Evolutionary conservation across 2,113 vertebrate species (phyloP).

Genomic region (Cinclus mexicanus): DNA sequence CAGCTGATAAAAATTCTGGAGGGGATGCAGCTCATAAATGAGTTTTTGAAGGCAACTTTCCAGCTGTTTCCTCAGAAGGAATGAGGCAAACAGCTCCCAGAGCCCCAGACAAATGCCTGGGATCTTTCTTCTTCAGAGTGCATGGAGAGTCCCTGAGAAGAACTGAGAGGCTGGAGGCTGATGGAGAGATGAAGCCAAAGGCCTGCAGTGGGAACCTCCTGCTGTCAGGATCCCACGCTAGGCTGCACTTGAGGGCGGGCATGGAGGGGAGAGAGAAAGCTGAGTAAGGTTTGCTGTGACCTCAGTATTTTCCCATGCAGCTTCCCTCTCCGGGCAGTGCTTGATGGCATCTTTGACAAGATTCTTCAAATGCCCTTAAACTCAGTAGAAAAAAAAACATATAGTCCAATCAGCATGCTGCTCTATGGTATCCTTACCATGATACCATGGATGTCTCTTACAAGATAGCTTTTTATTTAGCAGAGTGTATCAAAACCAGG

Average conservation of each 20-base stretch:
- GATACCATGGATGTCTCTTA: neutral
- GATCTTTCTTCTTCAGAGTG: constrained; percentile 6
- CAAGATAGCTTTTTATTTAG: neutral
- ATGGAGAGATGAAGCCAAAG: constrained; percentile 32
- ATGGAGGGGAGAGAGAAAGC: neutral
- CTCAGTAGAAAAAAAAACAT: neutral
- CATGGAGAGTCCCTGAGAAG: constrained; percentile 32
- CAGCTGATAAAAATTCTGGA: constrained; percentile 44
- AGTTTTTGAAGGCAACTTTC: constrained; percentile 47
- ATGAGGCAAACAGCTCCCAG: constrained; percentile 21
- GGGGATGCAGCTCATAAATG: neutral
- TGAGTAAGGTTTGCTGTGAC: constrained; percentile 10
- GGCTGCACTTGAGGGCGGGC: neutral
- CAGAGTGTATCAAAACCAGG: neutral
- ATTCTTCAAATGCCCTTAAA: neutral
- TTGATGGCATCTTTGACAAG: neutral
- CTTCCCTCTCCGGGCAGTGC: neutral
- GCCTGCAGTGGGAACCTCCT: constrained; percentile 55
- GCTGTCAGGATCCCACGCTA: constrained; percentile 62
- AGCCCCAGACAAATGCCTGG: constrained; percentile 39
- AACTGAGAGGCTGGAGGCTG: neutral
- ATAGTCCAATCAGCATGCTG: neutral
- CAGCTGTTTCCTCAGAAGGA: constrained; percentile 48
- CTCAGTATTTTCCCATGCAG: constrained; percentile 1
- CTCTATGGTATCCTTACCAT: neutral